Percentiles rank a stretch among this genome's conserved stretches.
Evolutionary conservation across 2,888 invertebrate species (phyloP).

Genomic region (Apantesis nais): DNA sequence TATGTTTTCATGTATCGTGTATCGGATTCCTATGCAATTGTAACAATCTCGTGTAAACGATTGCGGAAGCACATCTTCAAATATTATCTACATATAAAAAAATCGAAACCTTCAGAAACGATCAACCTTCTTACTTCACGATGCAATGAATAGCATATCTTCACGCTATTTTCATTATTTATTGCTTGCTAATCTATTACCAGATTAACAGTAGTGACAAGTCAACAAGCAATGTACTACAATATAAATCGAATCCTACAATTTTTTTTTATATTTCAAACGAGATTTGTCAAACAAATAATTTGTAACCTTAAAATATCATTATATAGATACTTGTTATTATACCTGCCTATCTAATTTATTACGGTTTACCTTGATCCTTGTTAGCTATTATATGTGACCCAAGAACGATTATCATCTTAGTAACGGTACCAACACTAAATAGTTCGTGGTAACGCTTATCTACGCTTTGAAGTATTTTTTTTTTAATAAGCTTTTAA

Average conservation of each 20-base stretch:
- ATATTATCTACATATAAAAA: too few relatives aligned
- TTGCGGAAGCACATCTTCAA: background rate
- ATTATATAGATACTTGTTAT: background rate
- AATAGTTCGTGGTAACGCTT: constrained; percentile 12
- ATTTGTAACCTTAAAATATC: background rate
- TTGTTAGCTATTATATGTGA: background rate
- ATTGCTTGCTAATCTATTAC: background rate
- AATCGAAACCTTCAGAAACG: background rate
- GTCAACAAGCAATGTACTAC: background rate
- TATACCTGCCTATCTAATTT: background rate
- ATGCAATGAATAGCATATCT: background rate
- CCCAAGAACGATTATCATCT: constrained; percentile 11
- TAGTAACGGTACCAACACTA: constrained; percentile 17
- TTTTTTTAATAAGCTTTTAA: background rate
- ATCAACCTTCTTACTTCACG: too few relatives aligned
- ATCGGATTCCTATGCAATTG: background rate
- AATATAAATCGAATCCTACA: too few relatives aligned
- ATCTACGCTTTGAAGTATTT: background rate
- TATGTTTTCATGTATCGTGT: background rate
- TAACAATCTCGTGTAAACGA: background rate
- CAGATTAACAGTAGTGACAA: background rate
- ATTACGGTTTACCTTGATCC: background rate
- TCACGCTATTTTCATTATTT: background rate
- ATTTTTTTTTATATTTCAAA: too few relatives aligned
- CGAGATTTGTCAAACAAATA: too few relatives aligned